Conservation (phyloP, 2,113 vertebrate genomes). For the Muntiacus reevesi region DNA sequence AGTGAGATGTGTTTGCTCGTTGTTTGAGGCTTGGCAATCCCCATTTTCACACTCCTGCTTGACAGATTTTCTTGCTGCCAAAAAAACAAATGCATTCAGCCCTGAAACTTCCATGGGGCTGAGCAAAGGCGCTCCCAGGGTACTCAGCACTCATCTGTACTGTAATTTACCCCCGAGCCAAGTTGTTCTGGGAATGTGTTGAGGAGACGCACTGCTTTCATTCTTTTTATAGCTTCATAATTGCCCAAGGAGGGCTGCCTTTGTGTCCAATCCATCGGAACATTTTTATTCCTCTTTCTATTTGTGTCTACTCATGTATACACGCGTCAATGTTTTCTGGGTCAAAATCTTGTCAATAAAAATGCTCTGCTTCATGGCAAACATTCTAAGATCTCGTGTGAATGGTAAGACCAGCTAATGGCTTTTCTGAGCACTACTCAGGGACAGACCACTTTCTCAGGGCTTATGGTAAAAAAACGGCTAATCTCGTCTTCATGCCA, state of each 20-base stretch:
- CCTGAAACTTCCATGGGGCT: slow-evolving; percentile 38
- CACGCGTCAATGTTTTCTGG: background rate
- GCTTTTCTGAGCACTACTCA: background rate
- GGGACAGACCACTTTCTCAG: background rate
- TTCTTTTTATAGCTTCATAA: slow-evolving; percentile 67
- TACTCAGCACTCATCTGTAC: slow-evolving; percentile 36
- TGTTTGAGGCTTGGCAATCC: slow-evolving; percentile 72
- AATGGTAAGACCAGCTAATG: background rate
- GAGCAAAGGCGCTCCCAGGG: slow-evolving; percentile 27
- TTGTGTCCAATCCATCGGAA: slow-evolving; percentile 49
- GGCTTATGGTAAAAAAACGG: background rate
- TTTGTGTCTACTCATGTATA: slow-evolving; percentile 36
- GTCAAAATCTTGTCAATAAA: slow-evolving; percentile 44
- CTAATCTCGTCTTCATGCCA: background rate
- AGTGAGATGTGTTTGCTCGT: slow-evolving; percentile 67
- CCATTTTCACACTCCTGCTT: slow-evolving; percentile 60
- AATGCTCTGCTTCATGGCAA: background rate
- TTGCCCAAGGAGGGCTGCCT: slow-evolving; percentile 59
- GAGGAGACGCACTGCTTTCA: slow-evolving; percentile 31
- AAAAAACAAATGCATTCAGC: slow-evolving; percentile 32
- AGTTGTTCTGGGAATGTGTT: slow-evolving; percentile 50
- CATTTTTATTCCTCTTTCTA: slow-evolving; percentile 46
- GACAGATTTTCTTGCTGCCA: slow-evolving; percentile 60
- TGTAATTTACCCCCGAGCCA: slow-evolving; percentile 70
- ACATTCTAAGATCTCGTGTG: background rate